Evolutionary conservation across 2,888 invertebrate species (phyloP).

Genomic region (Synergus japonicus): DNA sequence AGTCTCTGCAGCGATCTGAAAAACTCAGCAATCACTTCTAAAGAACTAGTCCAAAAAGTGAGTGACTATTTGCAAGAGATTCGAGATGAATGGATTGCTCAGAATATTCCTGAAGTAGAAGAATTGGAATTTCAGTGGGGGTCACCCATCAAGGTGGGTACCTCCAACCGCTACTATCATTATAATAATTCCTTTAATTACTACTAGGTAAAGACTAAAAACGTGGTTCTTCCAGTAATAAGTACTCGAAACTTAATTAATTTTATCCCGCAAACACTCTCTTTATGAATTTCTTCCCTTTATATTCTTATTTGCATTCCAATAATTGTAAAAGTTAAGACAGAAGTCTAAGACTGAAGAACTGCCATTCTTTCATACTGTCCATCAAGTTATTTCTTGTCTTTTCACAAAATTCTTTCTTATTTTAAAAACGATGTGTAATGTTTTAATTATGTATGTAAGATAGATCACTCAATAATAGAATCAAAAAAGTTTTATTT

Average conservation of each 20-base stretch:
- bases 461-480: neutral
- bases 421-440: neutral
- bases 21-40: constrained; percentile 52
- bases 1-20: neutral
- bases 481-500: neutral
- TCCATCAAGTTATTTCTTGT: neutral
- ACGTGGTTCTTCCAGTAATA: neutral
- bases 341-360: constrained; percentile 13
- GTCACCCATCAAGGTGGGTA: constrained; percentile 74
- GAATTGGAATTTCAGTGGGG: constrained; percentile 66
- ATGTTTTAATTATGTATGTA: neutral
- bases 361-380: neutral
- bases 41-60: constrained; percentile 49
- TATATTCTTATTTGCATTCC: constrained; percentile 21
- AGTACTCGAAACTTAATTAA: neutral
- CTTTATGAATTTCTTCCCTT: neutral
- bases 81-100: constrained; percentile 56
- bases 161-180: constrained; percentile 62
- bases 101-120: constrained; percentile 50
- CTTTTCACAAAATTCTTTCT: neutral
- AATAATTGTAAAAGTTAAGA: neutral
- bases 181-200: neutral
- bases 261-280: neutral
- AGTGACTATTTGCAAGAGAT: constrained; percentile 61
- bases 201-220: constrained; percentile 46